Evolutionary conservation across 2,888 invertebrate genomes (phyloP), one percentile per base, ranked within the genome.

Genomic region (Amphimallon solstitiale): DNA sequence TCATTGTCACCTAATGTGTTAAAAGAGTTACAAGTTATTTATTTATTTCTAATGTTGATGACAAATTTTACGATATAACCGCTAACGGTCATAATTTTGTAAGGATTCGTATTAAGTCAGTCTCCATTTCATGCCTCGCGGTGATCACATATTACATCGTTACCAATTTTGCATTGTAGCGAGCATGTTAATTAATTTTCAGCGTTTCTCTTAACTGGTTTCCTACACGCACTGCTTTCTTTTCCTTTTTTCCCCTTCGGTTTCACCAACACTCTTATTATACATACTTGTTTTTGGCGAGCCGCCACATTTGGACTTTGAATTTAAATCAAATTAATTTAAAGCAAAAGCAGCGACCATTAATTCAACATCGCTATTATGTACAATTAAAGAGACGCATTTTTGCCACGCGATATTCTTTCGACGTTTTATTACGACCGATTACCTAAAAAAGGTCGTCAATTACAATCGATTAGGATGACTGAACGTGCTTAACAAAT

Each of bases 381-480:
- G 64, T 45, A 54, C 56, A 64, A 64, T 64, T 64, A 56, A 54
- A 54, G 64, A 46, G 52, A 14, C 35, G 23, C 37, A 34, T 46
- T 56, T 56, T 64, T 52, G 23, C 15, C 29, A 14, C 29, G 43
- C 56, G 15, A 38, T 54, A 38, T 38, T 38, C 19, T 43, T 43
- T 46, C 40, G 64, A 45, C 49, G 62, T 62, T 62, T 51, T 62
- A 51, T 62, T 62, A 62, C 51, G 17, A 14, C 49, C 62, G 62
- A 46, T 46, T 54, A 54, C 54, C 54, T 46, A 64, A 64, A 64
- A 64, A 56, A 43, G 56, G 43, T 43, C 15, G 62, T 59, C 65
- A 61, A 66, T 63, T 66, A 65, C 59, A 45, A 62, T 49, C 66
- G 52, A 64, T 68, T 68, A 68, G 54, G 29, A 68, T 68, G 52